Evolutionary conservation across 2,888 invertebrate genomes (phyloP), one percentile per base, ranked within the genome.

Genomic region (Dynastes tityus): DNA sequence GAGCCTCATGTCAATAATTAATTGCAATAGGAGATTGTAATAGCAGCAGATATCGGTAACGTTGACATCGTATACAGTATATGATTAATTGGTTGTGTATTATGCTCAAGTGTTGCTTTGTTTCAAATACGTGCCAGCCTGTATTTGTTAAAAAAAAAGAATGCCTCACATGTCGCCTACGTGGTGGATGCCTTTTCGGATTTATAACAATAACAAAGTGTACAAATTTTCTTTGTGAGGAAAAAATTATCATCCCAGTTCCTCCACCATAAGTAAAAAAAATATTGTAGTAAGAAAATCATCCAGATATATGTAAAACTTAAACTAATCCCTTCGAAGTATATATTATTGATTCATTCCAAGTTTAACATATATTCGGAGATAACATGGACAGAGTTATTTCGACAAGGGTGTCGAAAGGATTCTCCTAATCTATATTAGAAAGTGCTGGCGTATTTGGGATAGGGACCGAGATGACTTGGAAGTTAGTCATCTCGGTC

Each of bases 81-180:
- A 81, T 84, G 84, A 84, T 84, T 84, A 84, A 84, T 84, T 83
- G 84, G 83, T 83, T 81, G 79, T 83, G 83, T 82, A 84, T 83
- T 84, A 84, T 83, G 77, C 77, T 79, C 80, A 80, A 81, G 82
- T 81, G 80, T 80, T 77, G 80, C 79, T 82, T 83, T 82, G 82
- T 83, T 82, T 82, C 70, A 45, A 53, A 70, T 64, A 29, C 67
- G 45, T 16, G 67, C 40, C 55, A 32, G 58, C 29, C n/a, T 22
- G 29, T 68, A 68, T 49, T 49, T 68, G 29, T 49, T 45, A n/a
- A 68, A 68, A 49, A 49, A 51, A 67, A 65, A 13, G 29, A 49
- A 11, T 9, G 58, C 40, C 8, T 9, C 55, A 51, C 51, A 51
- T 2, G 9, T 9, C 13, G 40, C 16, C 16, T 45, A n/a, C 51